Percentiles rank a stretch among this genome's conserved stretches.
Conservation (phyloP, 2,113 vertebrate species). For the Plestiodon gilberti region DNA sequence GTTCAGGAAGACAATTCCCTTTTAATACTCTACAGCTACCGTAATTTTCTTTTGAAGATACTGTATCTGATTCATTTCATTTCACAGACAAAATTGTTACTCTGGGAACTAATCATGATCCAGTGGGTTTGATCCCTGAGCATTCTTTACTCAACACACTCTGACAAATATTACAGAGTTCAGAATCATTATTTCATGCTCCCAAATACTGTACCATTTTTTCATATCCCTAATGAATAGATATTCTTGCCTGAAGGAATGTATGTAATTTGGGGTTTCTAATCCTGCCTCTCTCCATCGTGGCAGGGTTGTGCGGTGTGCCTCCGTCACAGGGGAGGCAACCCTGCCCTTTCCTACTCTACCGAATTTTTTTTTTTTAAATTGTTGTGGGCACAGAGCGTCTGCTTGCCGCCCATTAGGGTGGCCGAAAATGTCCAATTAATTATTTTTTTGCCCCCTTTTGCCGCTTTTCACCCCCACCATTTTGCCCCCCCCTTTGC, state of each 20-base stretch:
- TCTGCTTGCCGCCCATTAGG: too few species aligned
- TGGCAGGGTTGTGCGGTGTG: too few species aligned
- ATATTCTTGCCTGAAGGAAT: too few species aligned
- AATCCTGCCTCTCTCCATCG: neutral
- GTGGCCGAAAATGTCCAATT: too few species aligned
- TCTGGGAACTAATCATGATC: neutral
- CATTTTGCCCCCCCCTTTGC: too few species aligned
- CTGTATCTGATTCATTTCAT: constrained; percentile 2
- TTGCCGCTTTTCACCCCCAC: too few species aligned
- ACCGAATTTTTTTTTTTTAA: too few species aligned
- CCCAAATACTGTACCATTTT: neutral
- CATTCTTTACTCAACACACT: neutral
- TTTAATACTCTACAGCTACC: neutral
- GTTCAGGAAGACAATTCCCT: neutral
- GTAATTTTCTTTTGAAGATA: constrained; percentile 15
- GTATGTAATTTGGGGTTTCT: neutral
- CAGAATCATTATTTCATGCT: neutral
- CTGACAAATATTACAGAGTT: neutral
- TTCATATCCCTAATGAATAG: neutral
- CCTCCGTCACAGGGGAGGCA: too few species aligned
- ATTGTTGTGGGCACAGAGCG: too few species aligned
- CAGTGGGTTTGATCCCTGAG: neutral
- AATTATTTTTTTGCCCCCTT: too few species aligned
- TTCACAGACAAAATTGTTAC: neutral
- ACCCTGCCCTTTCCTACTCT: too few species aligned